phyloP scores from a whole-genome alignment of 2,797 vertebrate species.

The Catostomus latipinnis region DNA sequence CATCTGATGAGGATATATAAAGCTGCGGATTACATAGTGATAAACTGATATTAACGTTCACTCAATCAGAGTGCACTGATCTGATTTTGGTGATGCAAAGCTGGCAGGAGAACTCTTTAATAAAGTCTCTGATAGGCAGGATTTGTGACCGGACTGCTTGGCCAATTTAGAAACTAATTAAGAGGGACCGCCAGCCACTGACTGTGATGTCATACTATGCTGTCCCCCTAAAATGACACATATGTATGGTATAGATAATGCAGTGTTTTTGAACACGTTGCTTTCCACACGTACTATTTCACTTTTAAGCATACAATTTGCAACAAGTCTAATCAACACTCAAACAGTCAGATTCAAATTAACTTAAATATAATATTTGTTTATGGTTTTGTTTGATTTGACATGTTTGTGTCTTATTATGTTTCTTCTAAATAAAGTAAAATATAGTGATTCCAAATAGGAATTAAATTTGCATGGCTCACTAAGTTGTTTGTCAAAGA shows the following conservation, averaged over 20 bases:
- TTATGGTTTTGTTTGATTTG: no score
- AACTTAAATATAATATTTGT: no score
- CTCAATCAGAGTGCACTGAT: conserved; percentile 67
- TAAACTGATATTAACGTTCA: conserved; percentile 76
- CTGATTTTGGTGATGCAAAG: conserved; percentile 44
- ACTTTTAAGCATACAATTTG: no score
- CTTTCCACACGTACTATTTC: no score
- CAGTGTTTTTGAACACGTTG: no score
- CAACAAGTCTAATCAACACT: no score
- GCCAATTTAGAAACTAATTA: conserved; percentile 77
- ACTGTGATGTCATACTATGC: conserved; percentile 60
- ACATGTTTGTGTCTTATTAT: no score
- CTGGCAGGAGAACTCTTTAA: conserved; percentile 50
- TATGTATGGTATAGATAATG: background rate
- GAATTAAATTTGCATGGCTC: no score
- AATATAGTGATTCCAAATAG: no score
- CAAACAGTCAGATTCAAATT: no score
- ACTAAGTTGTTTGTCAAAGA: no score
- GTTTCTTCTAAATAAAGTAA: no score
- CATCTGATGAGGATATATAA: conserved; percentile 65
- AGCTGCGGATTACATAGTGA: conserved; percentile 78
- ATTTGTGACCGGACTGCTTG: conserved; percentile 62
- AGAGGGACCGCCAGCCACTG: conserved; percentile 44
- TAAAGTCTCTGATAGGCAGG: conserved; percentile 42
- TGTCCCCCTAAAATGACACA: conserved; percentile 37